Base-by-base conservation (phyloP, 1,140 invertebrate species). In the Drosophila pandora region DNA sequence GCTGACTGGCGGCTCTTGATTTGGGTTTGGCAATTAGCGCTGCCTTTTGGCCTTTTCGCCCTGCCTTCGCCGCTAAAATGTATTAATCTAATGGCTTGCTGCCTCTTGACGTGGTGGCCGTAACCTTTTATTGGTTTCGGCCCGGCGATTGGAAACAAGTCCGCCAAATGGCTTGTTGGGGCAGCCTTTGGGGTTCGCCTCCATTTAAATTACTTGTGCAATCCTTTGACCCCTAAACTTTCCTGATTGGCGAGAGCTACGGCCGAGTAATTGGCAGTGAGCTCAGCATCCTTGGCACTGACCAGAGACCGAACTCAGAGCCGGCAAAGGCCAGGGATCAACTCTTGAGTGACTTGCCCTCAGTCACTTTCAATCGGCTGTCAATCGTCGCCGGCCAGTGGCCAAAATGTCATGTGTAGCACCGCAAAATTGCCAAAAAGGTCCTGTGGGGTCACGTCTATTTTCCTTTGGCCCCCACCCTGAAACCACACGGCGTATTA, bases 21-120 rank as follows among this genome's bases (percentile, higher is more conserved):
- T 87, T 78, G 78, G 79, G 64, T 88, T 75, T 88, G 62, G 59
- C 75, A 87, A 87, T 87, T 87, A 87, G 83, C 76, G 45, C 60
- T 62, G 50, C 58, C 47, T 67, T 64, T 85, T 56, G 49, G 39
- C 57, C 56, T 65, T 72, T 57, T 59, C 23, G 52, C 45, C 65
- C 52, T 53, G 13, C 48, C 57, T 23, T 30, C 6, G 28, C 17
- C 2, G 52, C 39, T 54, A 47, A 76, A 76, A 74, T 75, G 71
- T 75, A 58, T 75, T 75, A 75, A 75, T 69, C 54, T 45, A 75
- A 57, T 57, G 61, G 43, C 45, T 75, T 58, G 39, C 48, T 65
- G 70, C 50, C 47, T 65, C 74, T 54, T 43, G 17, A 23, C 41
- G 53, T 30, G 17, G 12, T 17, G 34, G 32, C 39, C 62, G 45